Base-by-base conservation (phyloP, 2,888 invertebrate species). In the Cheilosia grossa region DNA sequence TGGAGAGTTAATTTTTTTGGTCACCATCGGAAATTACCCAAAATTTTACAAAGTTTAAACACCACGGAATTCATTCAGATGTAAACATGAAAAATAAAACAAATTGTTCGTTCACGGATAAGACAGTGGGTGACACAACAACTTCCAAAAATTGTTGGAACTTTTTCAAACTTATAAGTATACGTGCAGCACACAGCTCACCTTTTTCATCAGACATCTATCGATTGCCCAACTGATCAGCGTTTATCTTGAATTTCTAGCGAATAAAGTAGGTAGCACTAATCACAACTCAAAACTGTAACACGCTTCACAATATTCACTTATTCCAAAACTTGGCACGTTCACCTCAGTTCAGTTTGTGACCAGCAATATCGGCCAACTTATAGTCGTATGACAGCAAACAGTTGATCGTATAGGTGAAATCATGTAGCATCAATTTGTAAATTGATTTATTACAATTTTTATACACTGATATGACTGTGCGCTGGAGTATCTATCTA, bases 381-480 rank as follows among this genome's bases (percentile, higher is more conserved):
- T 47, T 75, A 58, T 51, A 49, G 40, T 47, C 56, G 56, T 58
- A 47, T 44, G 37, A 13, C 13, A 37, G 27, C n/a, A 13, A 30
- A 15, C 3, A 54, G 64, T 21, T 17, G 30, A 37, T 47, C 33
- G 13, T 37, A 21, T 9, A 21, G n/a, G 72, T 30, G 15, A 37
- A 47, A 56, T 56, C 54, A 21, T n/a, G n/a, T 40, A 47, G 44
- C 33, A 27, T 64, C 74, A 40, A 66, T 66, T 19, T 56, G 42
- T 27, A 53, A 72, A 72, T 63, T 53, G 53, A 53, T 72, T 72
- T 72, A 59, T 37, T 33, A 37, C 33, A 21, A 72, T 40, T 37
- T n/a, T 49, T 40, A 30, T 4, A 13, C 13, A 37, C 37, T 37
- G 19, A 49, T 40, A 40, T 33, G 19, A 24, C 24, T 24, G 15